Base-by-base conservation (phyloP, 2,113 vertebrate species). In the Eira barbara region DNA sequence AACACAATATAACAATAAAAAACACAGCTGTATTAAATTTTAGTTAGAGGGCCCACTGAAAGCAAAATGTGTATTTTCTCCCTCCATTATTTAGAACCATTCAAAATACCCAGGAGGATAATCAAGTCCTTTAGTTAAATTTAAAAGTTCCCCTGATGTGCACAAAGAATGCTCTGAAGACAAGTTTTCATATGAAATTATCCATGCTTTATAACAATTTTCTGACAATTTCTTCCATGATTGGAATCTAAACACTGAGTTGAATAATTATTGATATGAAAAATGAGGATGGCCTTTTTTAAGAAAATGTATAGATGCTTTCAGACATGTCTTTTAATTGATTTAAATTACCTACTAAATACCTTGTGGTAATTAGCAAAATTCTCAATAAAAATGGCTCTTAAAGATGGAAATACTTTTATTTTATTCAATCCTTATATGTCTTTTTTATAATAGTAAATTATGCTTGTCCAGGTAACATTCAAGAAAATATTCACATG, bases 91-190 rank as follows among this genome's bases (percentile, higher is more conserved):
- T 91, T 94, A 91, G 57, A 94, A 69, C 25, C 47, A 79, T 85
- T 96, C 42, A 92, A 47, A 89, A 91, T 92, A 81, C 31, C 17
- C 65, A 91, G 49, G 31, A 10, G 47, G 20, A 80, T 89, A 74
- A 95, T 84, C 31, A 82, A 82, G n/a, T 0, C 17, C 25, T 80
- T 91, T 81, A 88, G 85, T 83, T 96, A 96, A 80, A 91, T 95
- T 67, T 89, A 21, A 91, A 92, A 82, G 47, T 81, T 49, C 95
- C 31, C 71, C 52, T 95, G 34, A 55, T 76, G 34, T 74, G n/a
- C 21, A 47, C 39, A 85, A 86, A 29, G 14, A 90, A 17, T 88
- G 42, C 17, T 55, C 42, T 89, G 20, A 84, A 88, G 20, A 23
- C 39, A 86, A 9, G 49, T 69, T 84, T 87, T 73, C 18, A 88